Evolutionary conservation across 2,113 vertebrate species (phyloP).

Genomic region (Dromas ardeola): DNA sequence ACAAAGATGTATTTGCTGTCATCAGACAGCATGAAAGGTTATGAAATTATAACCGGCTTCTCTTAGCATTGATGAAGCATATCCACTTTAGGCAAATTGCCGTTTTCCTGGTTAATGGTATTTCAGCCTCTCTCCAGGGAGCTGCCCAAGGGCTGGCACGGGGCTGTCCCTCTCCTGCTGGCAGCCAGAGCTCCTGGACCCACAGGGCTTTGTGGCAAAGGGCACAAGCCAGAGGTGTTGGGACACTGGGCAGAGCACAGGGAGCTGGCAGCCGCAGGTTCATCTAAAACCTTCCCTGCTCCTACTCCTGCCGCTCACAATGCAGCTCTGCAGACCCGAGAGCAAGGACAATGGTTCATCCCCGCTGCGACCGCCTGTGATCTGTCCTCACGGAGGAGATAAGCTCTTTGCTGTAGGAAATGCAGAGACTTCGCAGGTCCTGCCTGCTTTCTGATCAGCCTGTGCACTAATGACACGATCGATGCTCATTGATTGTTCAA

Average conservation of each 20-base stretch:
- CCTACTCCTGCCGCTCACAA: background rate
- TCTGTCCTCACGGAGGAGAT: background rate
- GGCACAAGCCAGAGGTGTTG: accelerated
- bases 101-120: background rate
- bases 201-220: accelerated
- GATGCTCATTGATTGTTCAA: background rate
- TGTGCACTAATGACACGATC: background rate
- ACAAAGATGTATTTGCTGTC: background rate
- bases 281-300: background rate
- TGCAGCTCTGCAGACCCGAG: accelerated
- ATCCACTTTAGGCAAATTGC: background rate
- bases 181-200: background rate
- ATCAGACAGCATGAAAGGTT: background rate
- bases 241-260: background rate
- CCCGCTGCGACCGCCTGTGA: accelerated
- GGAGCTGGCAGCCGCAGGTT: background rate
- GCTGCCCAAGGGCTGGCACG: accelerated
- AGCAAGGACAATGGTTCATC: background rate
- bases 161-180: background rate
- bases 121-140: background rate
- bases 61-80: background rate
- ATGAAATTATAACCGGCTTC: background rate
- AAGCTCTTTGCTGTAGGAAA: background rate
- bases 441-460: background rate
- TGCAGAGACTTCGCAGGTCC: background rate